Conservation (phyloP, 53 echinoderm and acorn worm genomes). For the Pentamera pediparva region DNA sequence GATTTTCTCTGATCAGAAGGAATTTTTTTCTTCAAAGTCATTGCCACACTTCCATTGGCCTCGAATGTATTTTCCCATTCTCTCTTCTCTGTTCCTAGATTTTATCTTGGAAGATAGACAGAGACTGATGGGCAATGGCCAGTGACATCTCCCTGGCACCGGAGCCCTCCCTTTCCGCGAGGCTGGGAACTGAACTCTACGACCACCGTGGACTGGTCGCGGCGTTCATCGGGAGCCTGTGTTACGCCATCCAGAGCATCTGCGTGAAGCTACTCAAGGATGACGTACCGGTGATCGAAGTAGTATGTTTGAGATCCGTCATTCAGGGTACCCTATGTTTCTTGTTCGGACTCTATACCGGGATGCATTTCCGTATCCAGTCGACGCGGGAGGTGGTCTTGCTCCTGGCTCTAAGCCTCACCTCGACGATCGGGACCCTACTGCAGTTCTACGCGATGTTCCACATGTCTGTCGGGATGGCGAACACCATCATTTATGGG, state of each 20-base stretch:
- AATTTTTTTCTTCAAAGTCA: too few species aligned
- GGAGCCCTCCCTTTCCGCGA: too few species aligned
- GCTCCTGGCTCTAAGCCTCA: background rate
- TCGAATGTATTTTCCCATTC: too few species aligned
- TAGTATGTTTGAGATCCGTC: background rate
- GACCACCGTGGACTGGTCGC: constrained; percentile 3
- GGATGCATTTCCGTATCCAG: background rate
- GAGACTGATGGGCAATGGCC: too few species aligned
- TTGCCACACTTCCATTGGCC: too few species aligned
- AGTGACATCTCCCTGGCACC: too few species aligned
- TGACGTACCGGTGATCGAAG: background rate
- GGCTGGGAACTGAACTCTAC: background rate
- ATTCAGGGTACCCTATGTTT: constrained; percentile 2
- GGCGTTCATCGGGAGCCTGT: constrained; percentile 1
- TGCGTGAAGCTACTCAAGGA: constrained; percentile 6
- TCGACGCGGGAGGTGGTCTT: background rate
- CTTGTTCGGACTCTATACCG: background rate
- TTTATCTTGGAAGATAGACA: too few species aligned
- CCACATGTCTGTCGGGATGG: constrained; percentile 9
- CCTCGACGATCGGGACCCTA: background rate
- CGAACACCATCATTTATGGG: constrained; percentile 16
- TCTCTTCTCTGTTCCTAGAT: too few species aligned
- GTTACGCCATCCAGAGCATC: background rate
- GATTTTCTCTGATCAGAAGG: too few species aligned
- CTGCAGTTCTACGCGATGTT: constrained; percentile 3